phyloP scores from a whole-genome alignment of 2,113 vertebrate species.

The Chauna torquata region DNA sequence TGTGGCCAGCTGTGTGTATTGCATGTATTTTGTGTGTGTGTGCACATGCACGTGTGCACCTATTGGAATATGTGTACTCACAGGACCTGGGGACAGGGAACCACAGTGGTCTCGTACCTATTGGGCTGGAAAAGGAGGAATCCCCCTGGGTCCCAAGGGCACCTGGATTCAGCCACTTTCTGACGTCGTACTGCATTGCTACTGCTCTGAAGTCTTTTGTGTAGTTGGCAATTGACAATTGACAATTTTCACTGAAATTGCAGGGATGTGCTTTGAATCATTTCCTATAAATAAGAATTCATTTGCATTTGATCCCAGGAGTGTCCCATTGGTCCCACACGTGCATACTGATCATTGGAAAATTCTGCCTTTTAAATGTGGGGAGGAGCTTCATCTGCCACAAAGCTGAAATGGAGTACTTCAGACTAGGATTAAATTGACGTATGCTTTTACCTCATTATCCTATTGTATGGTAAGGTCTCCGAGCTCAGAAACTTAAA shows the following conservation, averaged over 20 bases:
- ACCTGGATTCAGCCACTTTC: neutral
- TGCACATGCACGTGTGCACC: accelerated
- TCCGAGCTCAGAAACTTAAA: neutral
- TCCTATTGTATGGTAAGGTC: neutral
- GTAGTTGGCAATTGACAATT: neutral
- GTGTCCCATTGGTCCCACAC: neutral
- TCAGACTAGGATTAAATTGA: neutral
- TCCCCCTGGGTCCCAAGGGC: no score
- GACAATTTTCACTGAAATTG: neutral
- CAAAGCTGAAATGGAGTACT: neutral
- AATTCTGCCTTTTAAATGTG: neutral
- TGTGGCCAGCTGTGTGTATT: neutral
- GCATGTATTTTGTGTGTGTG: neutral
- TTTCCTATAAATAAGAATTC: neutral
- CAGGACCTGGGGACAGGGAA: neutral
- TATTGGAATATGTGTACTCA: neutral
- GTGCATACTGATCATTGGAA: neutral
- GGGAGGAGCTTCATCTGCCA: neutral
- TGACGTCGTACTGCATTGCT: neutral
- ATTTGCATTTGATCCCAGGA: neutral
- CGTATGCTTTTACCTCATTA: neutral
- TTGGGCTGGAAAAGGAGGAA: neutral
- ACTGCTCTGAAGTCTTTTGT: neutral
- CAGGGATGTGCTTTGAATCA: neutral
- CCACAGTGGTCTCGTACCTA: neutral